phyloP scores from a whole-genome alignment of 1,140 invertebrate species.

The Drosophila eugracilis region DNA sequence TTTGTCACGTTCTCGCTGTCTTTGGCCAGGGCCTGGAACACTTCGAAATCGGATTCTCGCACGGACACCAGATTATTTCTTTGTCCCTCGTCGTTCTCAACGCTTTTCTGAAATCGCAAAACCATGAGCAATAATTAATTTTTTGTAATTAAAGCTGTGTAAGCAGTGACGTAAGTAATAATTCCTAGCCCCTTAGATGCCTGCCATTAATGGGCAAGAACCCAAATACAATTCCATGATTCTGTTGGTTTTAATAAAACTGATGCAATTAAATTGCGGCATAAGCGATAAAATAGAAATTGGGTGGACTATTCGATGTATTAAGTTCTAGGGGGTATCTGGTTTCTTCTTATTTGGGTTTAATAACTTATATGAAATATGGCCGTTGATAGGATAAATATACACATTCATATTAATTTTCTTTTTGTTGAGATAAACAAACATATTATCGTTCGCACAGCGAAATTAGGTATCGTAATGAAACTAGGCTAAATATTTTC shows the following conservation, averaged over 20 bases:
- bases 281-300: neutral
- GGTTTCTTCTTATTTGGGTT: neutral
- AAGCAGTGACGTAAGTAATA: slow-evolving; percentile 7
- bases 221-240: slow-evolving; percentile 13
- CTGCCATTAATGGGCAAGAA: neutral
- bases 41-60: slow-evolving; percentile 98
- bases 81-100: slow-evolving; percentile 94
- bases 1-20: slow-evolving; percentile 92
- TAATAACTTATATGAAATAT: neutral
- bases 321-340: neutral
- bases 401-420: neutral
- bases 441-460: too few relatives aligned
- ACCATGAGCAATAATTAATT: slow-evolving; percentile 27
- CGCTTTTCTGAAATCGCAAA: slow-evolving; percentile 89
- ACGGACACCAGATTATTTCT: slow-evolving; percentile 97
- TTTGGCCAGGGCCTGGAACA: slow-evolving; percentile 97
- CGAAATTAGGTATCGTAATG: too few relatives aligned
- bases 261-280: neutral
- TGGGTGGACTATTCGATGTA: neutral
- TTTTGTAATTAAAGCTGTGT: slow-evolving; percentile 28
- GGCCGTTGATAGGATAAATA: too few relatives aligned
- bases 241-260: slow-evolving; percentile 10
- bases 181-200: slow-evolving; percentile 6
- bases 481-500: too few relatives aligned
- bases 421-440: neutral